Base-by-base conservation (phyloP, 1,140 invertebrate genomes). In the Solen grandis region DNA sequence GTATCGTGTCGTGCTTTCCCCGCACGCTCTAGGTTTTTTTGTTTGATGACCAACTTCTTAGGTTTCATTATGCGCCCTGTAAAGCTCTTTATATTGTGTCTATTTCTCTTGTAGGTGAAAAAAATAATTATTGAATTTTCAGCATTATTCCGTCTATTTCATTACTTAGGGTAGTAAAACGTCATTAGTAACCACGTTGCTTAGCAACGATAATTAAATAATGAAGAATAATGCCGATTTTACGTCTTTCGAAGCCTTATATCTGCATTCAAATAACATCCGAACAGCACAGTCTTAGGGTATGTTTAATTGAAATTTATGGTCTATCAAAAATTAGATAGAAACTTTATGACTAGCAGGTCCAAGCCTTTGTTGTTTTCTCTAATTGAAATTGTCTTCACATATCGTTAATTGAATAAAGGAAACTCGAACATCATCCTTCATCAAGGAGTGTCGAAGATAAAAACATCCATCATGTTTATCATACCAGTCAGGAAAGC, bases 121-220 rank as follows among this genome's bases (percentile, higher is more conserved):
- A 19, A 73, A 73, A 73, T 55, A 41, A 73, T 73, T 73, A 73
- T 73, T 73, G 70, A 73, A 73, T 60, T 60, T 73, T 73, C 70
- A 73, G 70, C 70, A 60, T 59, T 73, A 73, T 60, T 73, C 41
- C 70, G 70, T 73, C 50, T 73, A 60, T 73, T 73, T 73, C 70
- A 73, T 73, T 73, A 73, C 54, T 54, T 55, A 38, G 31, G 35
- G 70, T 73, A 73, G 57, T 73, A 73, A 73, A 73, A 60, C 29
- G 50, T 73, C 70, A 60, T 73, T 73, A 57, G 55, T 52, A 60
- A 60, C 54, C 50, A 38, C 33, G 70, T 73, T 60, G 70, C 70
- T 22, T 5, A 36, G 70, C 70, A 73, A 73, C 70, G 0, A 10
- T 73, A 73, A 73, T 73, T 73, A 60, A 73, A 62, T 73, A 73